Evolutionary conservation across 2,888 invertebrate species (phyloP), one percentile per base, ranked within the genome.

Genomic region (Pseudanteris insignis): DNA sequence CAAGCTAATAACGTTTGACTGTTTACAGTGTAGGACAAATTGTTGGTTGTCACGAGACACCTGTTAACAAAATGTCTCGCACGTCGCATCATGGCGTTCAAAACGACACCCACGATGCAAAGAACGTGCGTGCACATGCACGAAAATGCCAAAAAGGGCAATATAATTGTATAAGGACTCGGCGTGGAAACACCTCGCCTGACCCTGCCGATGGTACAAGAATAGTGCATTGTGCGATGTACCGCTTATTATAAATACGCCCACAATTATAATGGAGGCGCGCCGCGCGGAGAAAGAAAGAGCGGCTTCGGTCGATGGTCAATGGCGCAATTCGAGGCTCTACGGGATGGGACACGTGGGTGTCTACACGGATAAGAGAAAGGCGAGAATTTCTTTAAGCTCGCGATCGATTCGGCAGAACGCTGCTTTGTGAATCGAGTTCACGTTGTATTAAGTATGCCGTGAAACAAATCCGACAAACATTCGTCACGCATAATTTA

Each of bases 221-320:
- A 67, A 72, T 70, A 70, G 70, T 69, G 66, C 69, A 60, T 67
- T 60, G 55, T 50, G 43, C 65, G 69, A 67, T 68, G 67, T 69
- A 71, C 70, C 64, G 69, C 69, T 72, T 71, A 72, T 75, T 75
- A 74, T 67, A 69, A 72, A 68, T 67, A 68, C 70, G 64, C 69
- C 71, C 64, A 70, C 70, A 67, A 44, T 46, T 48, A 51, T 54
- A 58, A 58, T 38, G 47, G 50, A 59, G 63, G 50, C 50, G 61
- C 61, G 58, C 48, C 60, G 43, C 48, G 36, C 25, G 26, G 5
- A 24, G 33, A 34, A 33, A 43, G 9, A 47, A 36, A 50, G 38
- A 57, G 34, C 44, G 24, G 36, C 32, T 18, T 37, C 43, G 47
- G n/a, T 57, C 51, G 46, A 44, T 51, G 57, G 53, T 50, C 61